Evolutionary conservation across 1,140 invertebrate species (phyloP), one percentile per base, ranked within the genome.

Genomic region (Drosophila funebris): DNA sequence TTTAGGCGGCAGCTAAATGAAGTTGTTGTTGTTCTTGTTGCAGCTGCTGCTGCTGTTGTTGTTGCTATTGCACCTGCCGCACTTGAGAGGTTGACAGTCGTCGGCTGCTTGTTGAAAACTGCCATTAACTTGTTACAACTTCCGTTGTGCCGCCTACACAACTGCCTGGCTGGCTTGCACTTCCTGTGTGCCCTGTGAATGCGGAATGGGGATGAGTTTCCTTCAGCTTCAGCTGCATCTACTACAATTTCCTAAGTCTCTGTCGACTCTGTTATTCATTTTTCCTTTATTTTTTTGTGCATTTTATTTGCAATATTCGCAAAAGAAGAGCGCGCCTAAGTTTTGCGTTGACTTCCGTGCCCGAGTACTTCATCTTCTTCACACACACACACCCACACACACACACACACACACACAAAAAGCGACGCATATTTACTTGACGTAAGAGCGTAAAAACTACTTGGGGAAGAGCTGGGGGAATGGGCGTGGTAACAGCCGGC

Each of bases 41-140:
- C 18, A n/a, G 46, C 5, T 13, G 31, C 27, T 36, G 39, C 53
- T 44, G 50, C 16, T 58, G 56, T 22, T 29, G 41, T 14, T 41
- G 69, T 37, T 11, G 1, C 36, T 53, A 43, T 20, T 61, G 66
- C 78, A 83, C 69, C 78, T 74, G 70, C 18, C 54, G 37, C 69
- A 52, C 44, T 69, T 44, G 57, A 69, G 64, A 60, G 57, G 50
- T 57, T 87, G 81, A 87, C 81, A 78, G 83, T 82, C 61, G 68
- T 87, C 48, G 72, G 76, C 64, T 73, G 87, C 67, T 83, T 83
- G 73, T 75, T 63, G 67, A 84, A 85, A 87, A 85, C 78, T 88
- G 83, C 83, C 83, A 88, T 88, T 88, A 88, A 88, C 83, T 83
- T 88, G 83, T 88, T 88, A 88, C 83, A 88, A 88, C 83, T 88